Percentiles rank a stretch among this genome's conserved stretches.
Evolutionary conservation across 1,140 invertebrate species (phyloP).

Genomic region (Goniozus legneri): DNA sequence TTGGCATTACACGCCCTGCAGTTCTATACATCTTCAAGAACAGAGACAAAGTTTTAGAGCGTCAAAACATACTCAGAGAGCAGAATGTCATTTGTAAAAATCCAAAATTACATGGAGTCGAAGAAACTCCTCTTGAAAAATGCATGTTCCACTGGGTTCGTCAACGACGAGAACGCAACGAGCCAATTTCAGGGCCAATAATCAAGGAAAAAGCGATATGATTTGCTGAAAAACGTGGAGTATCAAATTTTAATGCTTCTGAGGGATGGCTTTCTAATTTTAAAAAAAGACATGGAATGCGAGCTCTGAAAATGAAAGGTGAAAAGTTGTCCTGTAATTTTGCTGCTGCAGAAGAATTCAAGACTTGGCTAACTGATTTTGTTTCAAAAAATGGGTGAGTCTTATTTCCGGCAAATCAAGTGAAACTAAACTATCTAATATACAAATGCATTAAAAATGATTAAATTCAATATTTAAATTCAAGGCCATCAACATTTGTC

Average conservation of each 20-base stretch:
- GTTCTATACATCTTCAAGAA: conserved; percentile 12
- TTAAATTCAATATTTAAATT: conserved; percentile 22
- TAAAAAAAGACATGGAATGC: conserved; percentile 38
- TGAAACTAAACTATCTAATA: no score
- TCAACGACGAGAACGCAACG: conserved; percentile 7
- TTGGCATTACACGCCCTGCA: conserved; percentile 3
- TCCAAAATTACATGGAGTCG: conserved; percentile 10
- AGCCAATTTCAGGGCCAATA: conserved; percentile 12
- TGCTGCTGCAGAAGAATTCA: conserved; percentile 20
- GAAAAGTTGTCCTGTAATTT: conserved; percentile 32
- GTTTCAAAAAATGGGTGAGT: conserved; percentile 5
- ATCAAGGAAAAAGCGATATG: conserved; percentile 9
- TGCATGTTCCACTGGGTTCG: conserved; percentile 10
- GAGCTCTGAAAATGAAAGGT: conserved; percentile 32
- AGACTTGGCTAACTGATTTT: conserved; percentile 7
- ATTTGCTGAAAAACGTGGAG: conserved; percentile 7
- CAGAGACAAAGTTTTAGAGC: neutral
- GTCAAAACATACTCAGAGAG: conserved; percentile 5
- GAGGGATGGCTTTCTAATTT: conserved; percentile 42
- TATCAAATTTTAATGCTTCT: conserved; percentile 31
- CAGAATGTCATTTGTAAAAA: conserved; percentile 6
- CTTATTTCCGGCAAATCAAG: conserved; percentile 15
- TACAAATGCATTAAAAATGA: conserved; percentile 28
- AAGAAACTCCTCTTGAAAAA: conserved; percentile 12
- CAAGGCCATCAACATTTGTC: neutral